Percentiles rank a stretch among this genome's conserved stretches.
These are phyloP conservation scores for Blennius ocellaris DNA, from an alignment of 2,113 vertebrate genomes.

Conservation along the genomic window DNA sequence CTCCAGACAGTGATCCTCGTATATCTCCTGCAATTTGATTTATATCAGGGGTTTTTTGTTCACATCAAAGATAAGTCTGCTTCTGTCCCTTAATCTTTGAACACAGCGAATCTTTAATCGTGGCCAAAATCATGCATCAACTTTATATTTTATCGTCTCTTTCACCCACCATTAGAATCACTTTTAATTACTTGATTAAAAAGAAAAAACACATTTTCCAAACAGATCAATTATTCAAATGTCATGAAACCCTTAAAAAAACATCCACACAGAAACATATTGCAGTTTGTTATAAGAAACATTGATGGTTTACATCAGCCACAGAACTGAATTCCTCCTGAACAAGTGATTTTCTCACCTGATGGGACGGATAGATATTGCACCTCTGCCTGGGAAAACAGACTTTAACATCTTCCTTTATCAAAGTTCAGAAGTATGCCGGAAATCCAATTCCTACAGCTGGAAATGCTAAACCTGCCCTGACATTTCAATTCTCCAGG, in stretches of 20 bases:
- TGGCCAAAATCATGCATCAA: conserved; percentile 35
- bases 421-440: conserved; percentile 40
- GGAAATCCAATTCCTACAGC: conserved; percentile 57
- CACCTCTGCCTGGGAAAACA: conserved; percentile 13
- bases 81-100: conserved; percentile 39
- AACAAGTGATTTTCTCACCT: conserved; percentile 1
- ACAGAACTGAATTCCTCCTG: not conserved
- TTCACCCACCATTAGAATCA: conserved; percentile 26
- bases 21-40: too few species aligned
- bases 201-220: conserved; percentile 13
- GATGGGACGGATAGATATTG: not conserved
- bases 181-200: conserved; percentile 48
- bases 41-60: too few species aligned
- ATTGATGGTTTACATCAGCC: conserved; percentile 1
- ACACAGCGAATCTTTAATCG: conserved; percentile 54
- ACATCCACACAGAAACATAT: not conserved
- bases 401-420: conserved; percentile 27
- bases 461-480: conserved; percentile 61
- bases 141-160: not conserved
- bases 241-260: conserved; percentile 21
- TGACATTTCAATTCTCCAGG: conserved; percentile 74
- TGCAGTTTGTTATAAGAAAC: not conserved
- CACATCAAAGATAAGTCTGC: conserved; percentile 18
- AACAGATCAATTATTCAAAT: conserved; percentile 28
- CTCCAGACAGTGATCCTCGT: not conserved